Evolutionary conservation across 2,888 invertebrate genomes (phyloP).

Genomic region (Phaonia tiefii): DNA sequence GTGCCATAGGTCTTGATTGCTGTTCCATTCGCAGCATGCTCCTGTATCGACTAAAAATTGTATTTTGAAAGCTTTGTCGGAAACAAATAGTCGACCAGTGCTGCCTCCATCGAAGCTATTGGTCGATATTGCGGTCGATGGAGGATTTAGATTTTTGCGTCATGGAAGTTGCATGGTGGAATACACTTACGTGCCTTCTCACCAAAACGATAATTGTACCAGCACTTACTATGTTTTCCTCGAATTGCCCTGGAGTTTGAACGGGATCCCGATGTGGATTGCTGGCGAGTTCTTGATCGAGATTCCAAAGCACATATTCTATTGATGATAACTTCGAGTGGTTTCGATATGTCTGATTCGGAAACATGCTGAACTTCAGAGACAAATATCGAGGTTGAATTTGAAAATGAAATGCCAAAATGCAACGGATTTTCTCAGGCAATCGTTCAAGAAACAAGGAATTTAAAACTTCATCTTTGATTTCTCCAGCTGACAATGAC

Average conservation of each 20-base stretch:
- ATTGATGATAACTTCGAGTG: too few species aligned
- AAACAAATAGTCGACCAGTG: neutral
- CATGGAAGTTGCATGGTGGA: too few species aligned
- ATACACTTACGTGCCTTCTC: neutral
- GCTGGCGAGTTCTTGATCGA: too few species aligned
- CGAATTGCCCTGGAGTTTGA: neutral
- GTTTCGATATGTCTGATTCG: too few species aligned
- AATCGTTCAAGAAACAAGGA: conserved; percentile 6
- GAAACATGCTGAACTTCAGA: neutral
- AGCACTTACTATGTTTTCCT: neutral
- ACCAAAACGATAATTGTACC: neutral
- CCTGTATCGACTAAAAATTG: neutral
- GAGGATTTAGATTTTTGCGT: neutral
- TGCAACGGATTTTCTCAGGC: conserved; percentile 16
- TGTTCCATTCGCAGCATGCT: neutral
- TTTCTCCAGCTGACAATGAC: conserved; percentile 18
- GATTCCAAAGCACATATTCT: too few species aligned
- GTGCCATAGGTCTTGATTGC: neutral
- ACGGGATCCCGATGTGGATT: neutral
- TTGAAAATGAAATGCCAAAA: conserved; percentile 11
- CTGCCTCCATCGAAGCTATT: neutral
- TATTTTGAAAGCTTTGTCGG: neutral
- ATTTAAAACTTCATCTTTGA: conserved; percentile 19
- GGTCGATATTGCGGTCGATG: neutral
- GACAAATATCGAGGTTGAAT: neutral